Evolutionary conservation across 2,888 invertebrate genomes (phyloP).

Genomic region (Agonopterix heracliana): DNA sequence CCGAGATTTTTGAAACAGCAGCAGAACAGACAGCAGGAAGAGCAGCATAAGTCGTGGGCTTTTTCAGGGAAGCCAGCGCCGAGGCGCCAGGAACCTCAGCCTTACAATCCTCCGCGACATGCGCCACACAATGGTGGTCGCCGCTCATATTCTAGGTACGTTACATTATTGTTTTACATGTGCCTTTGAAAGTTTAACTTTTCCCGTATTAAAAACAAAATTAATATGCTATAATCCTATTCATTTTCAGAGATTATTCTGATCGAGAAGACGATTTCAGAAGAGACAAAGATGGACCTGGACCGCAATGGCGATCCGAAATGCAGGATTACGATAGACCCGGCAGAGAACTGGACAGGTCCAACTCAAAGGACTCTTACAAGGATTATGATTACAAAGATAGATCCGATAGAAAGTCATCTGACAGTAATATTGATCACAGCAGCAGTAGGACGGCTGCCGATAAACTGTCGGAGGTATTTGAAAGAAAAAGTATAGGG

Average conservation of each 20-base stretch:
- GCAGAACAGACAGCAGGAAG: slow-evolving; percentile 70
- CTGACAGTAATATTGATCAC: slow-evolving; percentile 49
- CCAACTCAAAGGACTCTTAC: slow-evolving; percentile 69
- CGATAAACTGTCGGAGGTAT: slow-evolving; percentile 67
- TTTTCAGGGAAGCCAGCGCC: slow-evolving; percentile 57
- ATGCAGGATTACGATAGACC: slow-evolving; percentile 69
- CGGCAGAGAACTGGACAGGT: slow-evolving; percentile 60
- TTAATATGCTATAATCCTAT: slow-evolving; percentile 3
- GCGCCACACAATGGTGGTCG: slow-evolving; percentile 58
- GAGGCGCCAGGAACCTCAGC: slow-evolving; percentile 52
- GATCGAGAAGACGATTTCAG: slow-evolving; percentile 67
- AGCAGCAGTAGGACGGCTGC: slow-evolving; percentile 53
- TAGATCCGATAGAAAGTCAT: slow-evolving; percentile 58
- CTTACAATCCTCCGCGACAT: slow-evolving; percentile 61
- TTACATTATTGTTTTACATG: slow-evolving; percentile 1
- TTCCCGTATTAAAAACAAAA: not conserved
- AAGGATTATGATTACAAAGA: slow-evolving; percentile 71
- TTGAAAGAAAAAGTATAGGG: slow-evolving; percentile 67
- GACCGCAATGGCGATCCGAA: slow-evolving; percentile 68
- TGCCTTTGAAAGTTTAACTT: not conserved
- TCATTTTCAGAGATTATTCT: slow-evolving; percentile 59
- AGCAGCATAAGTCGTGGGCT: slow-evolving; percentile 63
- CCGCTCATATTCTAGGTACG: slow-evolving; percentile 64
- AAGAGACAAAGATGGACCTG: slow-evolving; percentile 61
- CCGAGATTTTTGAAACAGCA: slow-evolving; percentile 90